Percentiles rank a stretch among this genome's conserved stretches.
Conservation (phyloP, 2,888 invertebrate genomes). For the Leptopilina drosophilae region DNA sequence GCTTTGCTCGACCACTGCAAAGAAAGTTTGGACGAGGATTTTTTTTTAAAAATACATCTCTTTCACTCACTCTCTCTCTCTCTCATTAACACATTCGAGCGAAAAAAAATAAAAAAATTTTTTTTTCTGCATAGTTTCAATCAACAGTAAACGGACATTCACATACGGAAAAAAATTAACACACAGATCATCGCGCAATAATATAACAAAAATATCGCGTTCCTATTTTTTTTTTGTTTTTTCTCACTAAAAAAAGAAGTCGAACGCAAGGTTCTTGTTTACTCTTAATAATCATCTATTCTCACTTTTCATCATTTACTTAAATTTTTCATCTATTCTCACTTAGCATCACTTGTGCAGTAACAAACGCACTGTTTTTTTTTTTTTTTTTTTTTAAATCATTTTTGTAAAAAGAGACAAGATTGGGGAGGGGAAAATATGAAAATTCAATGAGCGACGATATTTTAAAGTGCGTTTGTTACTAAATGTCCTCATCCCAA, state of each 20-base stretch:
- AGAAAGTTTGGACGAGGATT: constrained; percentile 49
- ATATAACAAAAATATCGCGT: constrained; percentile 22
- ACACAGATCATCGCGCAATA: constrained; percentile 53
- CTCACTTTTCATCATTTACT: constrained; percentile 31
- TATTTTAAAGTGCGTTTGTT: constrained; percentile 28
- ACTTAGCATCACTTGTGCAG: constrained; percentile 33
- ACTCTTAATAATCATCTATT: constrained; percentile 35
- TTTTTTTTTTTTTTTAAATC: not conserved
- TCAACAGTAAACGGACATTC: constrained; percentile 71
- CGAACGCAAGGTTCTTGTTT: constrained; percentile 11
- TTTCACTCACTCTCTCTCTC: not conserved
- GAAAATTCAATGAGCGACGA: constrained; percentile 20
- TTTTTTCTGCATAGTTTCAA: constrained; percentile 53
- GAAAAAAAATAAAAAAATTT: constrained; percentile 68
- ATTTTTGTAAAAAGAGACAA: constrained; percentile 5
- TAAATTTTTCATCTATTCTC: constrained; percentile 32
- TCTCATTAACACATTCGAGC: constrained; percentile 67
- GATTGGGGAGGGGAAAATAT: not conserved
- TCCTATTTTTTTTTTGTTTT: not conserved
- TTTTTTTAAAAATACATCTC: constrained; percentile 59
- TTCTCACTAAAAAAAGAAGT: not conserved
- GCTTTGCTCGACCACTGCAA: constrained; percentile 34
- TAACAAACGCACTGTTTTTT: constrained; percentile 9
- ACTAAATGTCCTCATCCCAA: constrained; percentile 1
- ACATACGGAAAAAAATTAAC: constrained; percentile 58